Evolutionary conservation across 2,888 invertebrate genomes (phyloP), one percentile per base, ranked within the genome.

Genomic region (Tetragonisca angustula): DNA sequence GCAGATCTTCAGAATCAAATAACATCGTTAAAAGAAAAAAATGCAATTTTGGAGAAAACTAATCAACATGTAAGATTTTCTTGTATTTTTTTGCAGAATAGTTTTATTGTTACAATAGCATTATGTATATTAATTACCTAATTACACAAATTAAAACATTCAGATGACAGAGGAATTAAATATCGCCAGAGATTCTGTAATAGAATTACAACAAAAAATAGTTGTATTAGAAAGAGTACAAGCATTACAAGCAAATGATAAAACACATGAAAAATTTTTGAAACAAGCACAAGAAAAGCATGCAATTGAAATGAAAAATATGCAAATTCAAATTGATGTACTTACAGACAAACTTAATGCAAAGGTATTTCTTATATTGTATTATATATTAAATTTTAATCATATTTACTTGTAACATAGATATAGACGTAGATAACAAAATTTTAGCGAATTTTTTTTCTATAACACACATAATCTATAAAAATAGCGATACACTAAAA

Each of bases 251-350:
- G 82, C 91, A 6, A 92, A 87, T 74, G 94, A 94, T 73, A 94
- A 92, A 82, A 90, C 90, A 0, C 91, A 94, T n/a, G 94, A 94
- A 49, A 92, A 93, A 68, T 92, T 95, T 76, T 88, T 95, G 74
- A 95, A 95, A 68, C 94, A 95, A 79, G 88, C 94, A 21, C 95
- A 95, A 83, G 95, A 95, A 49, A 93, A 94, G n/a, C 95, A 95
- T 84, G 93, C 93, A 0, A 94, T 94, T 0, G 95, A 95, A 90
- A 91, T 95, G 52, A 95, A 95, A 86, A 94, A 95, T 81, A 91
- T 95, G 93, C 95, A 95, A 86, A 95, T 95, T n/a, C 95, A 95
- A 88, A 92, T 95, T 50, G 94, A 94, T 74, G 93, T 94, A 71
- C 83, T 95, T 19, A 92, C 93, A 21, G 94, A 94, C 71, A 95